Evolutionary conservation across 2,888 invertebrate species (phyloP).

Genomic region (Chironomus tentans): DNA sequence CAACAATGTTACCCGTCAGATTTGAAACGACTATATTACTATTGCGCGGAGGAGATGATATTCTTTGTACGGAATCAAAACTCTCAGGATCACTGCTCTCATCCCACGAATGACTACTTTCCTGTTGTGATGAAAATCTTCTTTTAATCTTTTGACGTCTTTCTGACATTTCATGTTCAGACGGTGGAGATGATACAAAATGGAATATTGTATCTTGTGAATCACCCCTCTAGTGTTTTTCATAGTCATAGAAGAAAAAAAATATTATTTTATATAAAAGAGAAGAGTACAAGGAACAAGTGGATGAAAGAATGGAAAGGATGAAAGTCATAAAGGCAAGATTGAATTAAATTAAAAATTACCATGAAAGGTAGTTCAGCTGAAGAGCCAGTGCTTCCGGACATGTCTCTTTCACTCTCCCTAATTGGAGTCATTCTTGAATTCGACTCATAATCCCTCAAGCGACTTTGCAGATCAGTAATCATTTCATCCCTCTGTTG

Average conservation of each 20-base stretch:
- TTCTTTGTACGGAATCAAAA: slow-evolving; percentile 48
- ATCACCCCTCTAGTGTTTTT: slow-evolving; percentile 49
- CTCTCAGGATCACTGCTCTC: slow-evolving; percentile 61
- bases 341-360: slow-evolving; percentile 26
- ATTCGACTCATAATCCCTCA: slow-evolving; percentile 54
- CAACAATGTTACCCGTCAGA: slow-evolving; percentile 42
- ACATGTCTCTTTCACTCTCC: slow-evolving; percentile 28
- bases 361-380: slow-evolving; percentile 43
- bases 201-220: slow-evolving; percentile 57
- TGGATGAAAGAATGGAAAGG: not conserved
- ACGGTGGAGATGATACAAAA: slow-evolving; percentile 47
- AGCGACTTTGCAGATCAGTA: slow-evolving; percentile 61
- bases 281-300: not conserved
- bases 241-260: not conserved
- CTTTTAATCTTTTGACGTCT: slow-evolving; percentile 22
- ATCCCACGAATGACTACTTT: slow-evolving; percentile 53
- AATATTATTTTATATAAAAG: no score
- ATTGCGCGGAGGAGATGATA: not conserved
- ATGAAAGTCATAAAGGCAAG: no score
- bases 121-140: slow-evolving; percentile 37
- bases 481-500: slow-evolving; percentile 72
- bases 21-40: slow-evolving; percentile 34
- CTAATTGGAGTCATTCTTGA: slow-evolving; percentile 28
- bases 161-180: slow-evolving; percentile 27
- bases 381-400: slow-evolving; percentile 32